A percentile compares a stretch with the other conserved stretches of the same genome.
Conservation (phyloP, 2,113 vertebrate genomes). For the Peucedramus taeniatus region DNA sequence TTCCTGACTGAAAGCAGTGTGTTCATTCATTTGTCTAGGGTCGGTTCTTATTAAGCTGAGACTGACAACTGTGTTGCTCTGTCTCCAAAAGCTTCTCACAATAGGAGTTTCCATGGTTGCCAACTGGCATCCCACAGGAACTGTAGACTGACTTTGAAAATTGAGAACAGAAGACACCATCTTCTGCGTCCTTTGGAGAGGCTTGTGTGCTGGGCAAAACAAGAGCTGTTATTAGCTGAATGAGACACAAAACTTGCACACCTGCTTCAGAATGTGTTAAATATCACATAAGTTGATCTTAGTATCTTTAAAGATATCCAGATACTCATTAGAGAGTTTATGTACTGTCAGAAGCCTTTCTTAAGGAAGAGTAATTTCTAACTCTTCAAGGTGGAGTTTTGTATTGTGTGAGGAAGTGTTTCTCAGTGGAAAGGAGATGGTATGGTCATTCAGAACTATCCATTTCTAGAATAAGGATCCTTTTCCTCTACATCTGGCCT, state of each 20-base stretch:
- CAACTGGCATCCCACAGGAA: not conserved
- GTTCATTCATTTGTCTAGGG: not conserved
- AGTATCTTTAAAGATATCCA: not conserved
- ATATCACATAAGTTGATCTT: not conserved
- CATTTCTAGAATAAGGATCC: not conserved
- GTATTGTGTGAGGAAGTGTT: not conserved
- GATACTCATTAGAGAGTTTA: not conserved
- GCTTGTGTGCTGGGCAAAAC: not conserved
- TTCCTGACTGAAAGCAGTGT: not conserved
- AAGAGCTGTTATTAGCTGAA: not conserved
- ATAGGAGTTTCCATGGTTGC: constrained; percentile 19
- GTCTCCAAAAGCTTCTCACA: constrained; percentile 10
- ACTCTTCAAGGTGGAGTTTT: not conserved
- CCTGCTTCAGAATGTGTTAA: not conserved
- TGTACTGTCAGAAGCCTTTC: not conserved
- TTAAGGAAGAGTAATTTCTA: not conserved
- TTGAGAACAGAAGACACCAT: not conserved
- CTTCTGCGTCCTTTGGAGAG: not conserved
- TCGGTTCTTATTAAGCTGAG: not conserved
- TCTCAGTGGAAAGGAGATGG: not conserved
- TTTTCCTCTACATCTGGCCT: not conserved
- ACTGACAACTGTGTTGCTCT: not conserved
- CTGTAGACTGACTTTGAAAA: not conserved
- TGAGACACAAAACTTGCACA: not conserved
- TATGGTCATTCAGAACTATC: not conserved